Base-by-base conservation (phyloP, 2,888 invertebrate genomes). In the Drosophila recens region DNA sequence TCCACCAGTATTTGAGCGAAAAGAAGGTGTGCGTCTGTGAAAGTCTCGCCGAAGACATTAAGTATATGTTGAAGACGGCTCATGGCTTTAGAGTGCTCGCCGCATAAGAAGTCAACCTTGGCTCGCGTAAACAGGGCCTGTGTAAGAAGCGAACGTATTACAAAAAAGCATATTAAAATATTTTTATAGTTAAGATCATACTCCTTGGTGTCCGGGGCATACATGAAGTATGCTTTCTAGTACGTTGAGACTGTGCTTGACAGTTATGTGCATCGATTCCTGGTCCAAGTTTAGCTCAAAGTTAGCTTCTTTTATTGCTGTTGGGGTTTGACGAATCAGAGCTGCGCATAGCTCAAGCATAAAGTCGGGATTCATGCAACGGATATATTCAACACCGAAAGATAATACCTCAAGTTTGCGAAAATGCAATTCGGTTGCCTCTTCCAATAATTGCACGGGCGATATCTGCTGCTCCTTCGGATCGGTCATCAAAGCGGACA, bases 1-100 rank as follows among this genome's bases (percentile, higher is more conserved):
- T 95, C 95, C 6, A 97, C 94, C 78, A 96, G 95, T 58, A 98
- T 96, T 92, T 97, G 96, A 1, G 98, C 97, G 93, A 98, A 94
- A 10, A 98, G 93, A 1, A 99, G 93, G 92, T 98, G 96, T 13
- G 96, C 97, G 59, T 97, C 96, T 0, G 96, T 96, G 89, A 95
- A 96, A 0, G 96, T 95, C n/a, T 95, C 94, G 90, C 98, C 97
- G 13, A 96, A 92, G 46, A 95, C 94, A 48, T 96, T 96, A 43
- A 96, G 93, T 61, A 98, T 95, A 84, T 95, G 95, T 77, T 96
- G 95, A 34, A 98, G 93, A 11, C 96, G 94, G 52, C 93, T 93
- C 72, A 96, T 94, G 0, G 98, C 97, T 33, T 95, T 94, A 69
- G 94, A 94, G 1, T 95, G 93, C 90, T 97, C 97, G 0, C 97